Base-by-base conservation (phyloP, 2,797 vertebrate species). In the Tinamus major region DNA sequence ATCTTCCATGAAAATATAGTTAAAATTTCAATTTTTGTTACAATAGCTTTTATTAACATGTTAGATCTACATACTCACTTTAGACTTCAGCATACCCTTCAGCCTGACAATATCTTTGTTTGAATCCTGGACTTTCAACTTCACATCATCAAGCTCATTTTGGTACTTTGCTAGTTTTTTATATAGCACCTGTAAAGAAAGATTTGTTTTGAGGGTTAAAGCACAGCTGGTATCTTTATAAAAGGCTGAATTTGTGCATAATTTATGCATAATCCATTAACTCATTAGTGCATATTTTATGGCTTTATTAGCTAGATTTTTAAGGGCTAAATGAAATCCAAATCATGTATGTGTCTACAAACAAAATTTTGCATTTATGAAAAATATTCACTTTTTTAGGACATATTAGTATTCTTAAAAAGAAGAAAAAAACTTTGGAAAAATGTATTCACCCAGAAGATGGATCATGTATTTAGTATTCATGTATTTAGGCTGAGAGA, bases 81-180 rank as follows among this genome's bases (percentile, higher is more conserved):
- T 98, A 87, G 96, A 91, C 35, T 97, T 96, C 53, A 98, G 92
- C 77, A 97, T 85, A 87, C 90, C 95, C 95, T 98, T 98, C 72
- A 98, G 79, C 56, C 95, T 97, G 72, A 95, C 89, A 90, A 97
- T 85, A 79, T 98, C 96, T 72, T 90, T n/a, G 39, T 95, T 96
- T 56, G 96, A 97, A 87, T 97, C 92, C 91, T 98, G 97, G 27
- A 94, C 96, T 97, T 98, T 98, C 91, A 96, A 87, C 75, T 98
- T 98, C 80, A 96, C 90, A 56, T 97, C 95, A 82, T 95, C 95
- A 89, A 98, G 90, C 33, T 98, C 97, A 74, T 92, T 96, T 53
- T 96, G 94, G 78, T 82, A 97, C 33, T 98, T 97, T 15, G 95
- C 95, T 76, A 97, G 58, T 79, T 98, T 98, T 85, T 97, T 95